Evolutionary conservation across 2,797 vertebrate species (phyloP).

Genomic region (Pitangus sulphuratus): DNA sequence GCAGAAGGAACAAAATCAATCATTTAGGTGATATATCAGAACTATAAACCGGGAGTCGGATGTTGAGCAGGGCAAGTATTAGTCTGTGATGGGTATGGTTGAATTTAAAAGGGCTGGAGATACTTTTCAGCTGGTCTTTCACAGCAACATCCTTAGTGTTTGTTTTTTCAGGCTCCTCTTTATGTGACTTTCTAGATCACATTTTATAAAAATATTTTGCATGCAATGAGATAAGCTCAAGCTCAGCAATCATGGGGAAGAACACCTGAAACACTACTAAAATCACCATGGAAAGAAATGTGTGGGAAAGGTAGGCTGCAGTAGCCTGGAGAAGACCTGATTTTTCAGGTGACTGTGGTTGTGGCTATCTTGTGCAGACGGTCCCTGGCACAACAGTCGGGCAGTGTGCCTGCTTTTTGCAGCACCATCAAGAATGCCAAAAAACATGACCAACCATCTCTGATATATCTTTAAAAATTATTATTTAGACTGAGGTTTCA

Average conservation of each 20-base stretch:
- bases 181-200: not conserved
- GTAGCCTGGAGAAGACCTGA: not conserved
- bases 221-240: not conserved
- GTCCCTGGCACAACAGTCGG: accelerated
- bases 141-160: not conserved
- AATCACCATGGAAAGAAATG: not conserved
- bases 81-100: not conserved
- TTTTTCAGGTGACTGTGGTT: not conserved
- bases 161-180: not conserved
- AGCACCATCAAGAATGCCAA: not conserved
- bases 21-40: not conserved
- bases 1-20: constrained; percentile 3
- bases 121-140: not conserved
- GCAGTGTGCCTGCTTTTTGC: not conserved
- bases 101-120: not conserved
- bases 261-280: not conserved
- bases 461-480: not conserved
- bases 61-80: not conserved
- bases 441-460: not conserved
- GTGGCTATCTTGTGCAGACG: not conserved
- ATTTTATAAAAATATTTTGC: not conserved
- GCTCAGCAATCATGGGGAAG: not conserved
- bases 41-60: not conserved
- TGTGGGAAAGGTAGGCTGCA: not conserved
- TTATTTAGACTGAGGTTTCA: constrained; percentile 63